These are phyloP conservation scores for Ursus arctos DNA, from an alignment of 2,113 vertebrate species.

Conservation along the genomic window DNA sequence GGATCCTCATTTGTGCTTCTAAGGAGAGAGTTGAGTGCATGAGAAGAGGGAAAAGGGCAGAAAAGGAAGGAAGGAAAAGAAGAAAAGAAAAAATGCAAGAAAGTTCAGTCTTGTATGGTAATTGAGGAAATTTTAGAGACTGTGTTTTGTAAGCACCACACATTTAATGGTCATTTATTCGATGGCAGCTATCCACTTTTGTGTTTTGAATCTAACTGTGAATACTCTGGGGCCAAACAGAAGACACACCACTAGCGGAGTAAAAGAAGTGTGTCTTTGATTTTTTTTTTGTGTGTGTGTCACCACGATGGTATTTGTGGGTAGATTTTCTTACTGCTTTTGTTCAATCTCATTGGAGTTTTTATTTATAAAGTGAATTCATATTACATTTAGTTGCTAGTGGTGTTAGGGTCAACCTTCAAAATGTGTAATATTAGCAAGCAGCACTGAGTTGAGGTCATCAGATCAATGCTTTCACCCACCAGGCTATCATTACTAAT, in stretches of 20 bases:
- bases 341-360: slow-evolving; percentile 8
- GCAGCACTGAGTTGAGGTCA: neutral
- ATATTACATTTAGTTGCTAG: neutral
- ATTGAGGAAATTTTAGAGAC: neutral
- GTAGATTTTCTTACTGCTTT: neutral
- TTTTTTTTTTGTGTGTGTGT: neutral
- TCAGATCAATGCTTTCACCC: neutral
- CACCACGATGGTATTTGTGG: neutral
- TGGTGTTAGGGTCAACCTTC: neutral
- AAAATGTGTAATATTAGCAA: neutral
- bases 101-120: neutral
- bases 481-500: neutral
- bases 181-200: neutral
- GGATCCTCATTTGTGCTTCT: neutral
- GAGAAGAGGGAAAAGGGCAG: neutral
- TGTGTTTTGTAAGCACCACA: neutral
- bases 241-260: neutral
- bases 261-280: neutral
- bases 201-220: neutral
- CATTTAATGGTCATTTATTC: neutral
- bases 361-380: slow-evolving; percentile 9
- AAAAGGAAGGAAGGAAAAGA: neutral
- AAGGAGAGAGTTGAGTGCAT: neutral
- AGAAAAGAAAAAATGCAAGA: neutral
- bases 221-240: neutral